phyloP scores from a whole-genome alignment of 2,113 vertebrate species.

The Anhinga anhinga region DNA sequence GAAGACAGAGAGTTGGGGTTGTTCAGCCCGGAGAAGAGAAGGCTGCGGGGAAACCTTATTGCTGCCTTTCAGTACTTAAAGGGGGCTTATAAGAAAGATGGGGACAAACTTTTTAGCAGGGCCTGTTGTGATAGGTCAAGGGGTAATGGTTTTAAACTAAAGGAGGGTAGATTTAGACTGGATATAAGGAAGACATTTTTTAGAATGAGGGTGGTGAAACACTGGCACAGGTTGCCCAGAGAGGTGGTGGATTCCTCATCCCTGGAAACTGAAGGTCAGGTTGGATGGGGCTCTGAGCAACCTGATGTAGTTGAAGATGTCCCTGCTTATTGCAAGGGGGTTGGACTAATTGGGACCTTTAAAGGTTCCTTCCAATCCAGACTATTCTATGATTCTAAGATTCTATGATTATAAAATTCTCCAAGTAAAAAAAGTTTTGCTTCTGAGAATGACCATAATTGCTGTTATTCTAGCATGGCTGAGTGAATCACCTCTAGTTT shows the following conservation, averaged over 20 bases:
- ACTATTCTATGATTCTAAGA: neutral
- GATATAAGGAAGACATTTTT: neutral
- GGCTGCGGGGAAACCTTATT: neutral
- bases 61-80: neutral
- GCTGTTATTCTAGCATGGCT: neutral
- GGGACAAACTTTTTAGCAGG: neutral
- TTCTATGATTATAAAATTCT: neutral
- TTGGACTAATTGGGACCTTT: neutral
- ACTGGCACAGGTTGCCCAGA: neutral
- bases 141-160: neutral
- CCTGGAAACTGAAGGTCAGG: neutral
- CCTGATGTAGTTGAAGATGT: neutral
- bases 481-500: neutral
- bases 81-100: neutral
- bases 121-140: neutral
- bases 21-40: neutral
- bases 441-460: neutral
- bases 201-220: fast-evolving
- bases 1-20: neutral
- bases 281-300: neutral
- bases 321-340: too few relatives aligned
- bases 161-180: neutral
- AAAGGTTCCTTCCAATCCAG: neutral
- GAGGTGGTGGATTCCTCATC: neutral
- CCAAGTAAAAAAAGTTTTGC: neutral